Evolutionary conservation across 1,140 invertebrate species (phyloP), one percentile per base, ranked within the genome.

Genomic region (Himalopsyche phryganea): DNA sequence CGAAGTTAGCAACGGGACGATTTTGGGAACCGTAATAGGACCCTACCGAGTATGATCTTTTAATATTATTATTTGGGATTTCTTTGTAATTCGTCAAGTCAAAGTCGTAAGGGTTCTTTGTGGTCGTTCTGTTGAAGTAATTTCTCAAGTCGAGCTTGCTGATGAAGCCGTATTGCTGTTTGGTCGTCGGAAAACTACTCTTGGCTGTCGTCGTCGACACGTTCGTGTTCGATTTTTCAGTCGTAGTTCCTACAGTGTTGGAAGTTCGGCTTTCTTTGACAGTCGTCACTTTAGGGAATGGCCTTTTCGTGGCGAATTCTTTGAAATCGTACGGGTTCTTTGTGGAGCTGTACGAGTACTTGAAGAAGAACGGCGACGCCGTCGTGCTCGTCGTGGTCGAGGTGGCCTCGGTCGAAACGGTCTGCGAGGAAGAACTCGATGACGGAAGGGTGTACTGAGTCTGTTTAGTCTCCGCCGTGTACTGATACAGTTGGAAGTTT

Each of bases 271-370:
- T 71, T 64, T 70, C 67, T 56, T 64, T 66, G 6, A 50, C 41
- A 5, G 68, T 68, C n/a, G 44, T 49, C 3, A 28, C 23, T 50
- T 50, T 59, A 2, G 32, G 32, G 15, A 46, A 11, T 44, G 49
- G 38, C 1, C 66, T 53, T 62, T 70, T 71, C n/a, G 70, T 72
- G 4, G 66, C 63, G 58, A 75, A 81, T 53, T 79, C 74, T 65
- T 80, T 71, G 62, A 80, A 81, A 62, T 79, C 75, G 66, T 81
- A 81, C 7, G 80, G 78, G 50, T 73, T 80, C 65, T 69, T 76
- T 10, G 77, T 80, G 18, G 77, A 73, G 4, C 72, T 71, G 46
- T 76, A 68, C 6, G 73, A 77, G 60, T 74, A 77, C 65, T 71
- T 71, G 60, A 73, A 71, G 49, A 51, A 75, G 59, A 32, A 70